Conservation (phyloP, 2,888 invertebrate genomes). For the Lottia scabra region DNA sequence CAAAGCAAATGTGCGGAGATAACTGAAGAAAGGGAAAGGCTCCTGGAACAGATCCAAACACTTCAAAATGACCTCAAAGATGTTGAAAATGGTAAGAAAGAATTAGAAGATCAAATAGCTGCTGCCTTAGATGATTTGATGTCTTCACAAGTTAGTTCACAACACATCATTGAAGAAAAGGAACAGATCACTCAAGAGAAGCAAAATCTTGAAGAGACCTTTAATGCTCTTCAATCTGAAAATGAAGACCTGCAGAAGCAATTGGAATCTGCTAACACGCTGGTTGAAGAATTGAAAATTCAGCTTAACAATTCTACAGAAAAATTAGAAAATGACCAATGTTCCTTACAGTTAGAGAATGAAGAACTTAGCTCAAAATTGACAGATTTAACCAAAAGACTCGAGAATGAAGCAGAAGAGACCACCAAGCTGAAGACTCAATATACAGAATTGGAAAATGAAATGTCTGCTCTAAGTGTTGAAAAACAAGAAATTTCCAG, state of each 20-base stretch:
- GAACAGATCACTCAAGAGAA: neutral
- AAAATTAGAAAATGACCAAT: slow-evolving; percentile 10
- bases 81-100: slow-evolving; percentile 8
- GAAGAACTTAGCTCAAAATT: neutral
- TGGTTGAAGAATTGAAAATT: slow-evolving; percentile 15
- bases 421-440: slow-evolving; percentile 14
- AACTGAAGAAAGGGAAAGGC: slow-evolving; percentile 1
- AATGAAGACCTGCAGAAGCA: slow-evolving; percentile 11
- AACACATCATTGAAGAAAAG: neutral
- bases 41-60: neutral
- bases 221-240: neutral
- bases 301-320: slow-evolving; percentile 17
- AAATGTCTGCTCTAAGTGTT: neutral
- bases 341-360: neutral
- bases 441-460: slow-evolving; percentile 15
- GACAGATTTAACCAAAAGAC: neutral
- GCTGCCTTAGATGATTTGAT: slow-evolving; percentile 2
- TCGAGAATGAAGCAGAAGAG: slow-evolving; percentile 7
- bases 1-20: slow-evolving; percentile 1
- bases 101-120: slow-evolving; percentile 7
- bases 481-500: slow-evolving; percentile 2
- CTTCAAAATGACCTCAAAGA: slow-evolving; percentile 15
- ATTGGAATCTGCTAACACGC: neutral
- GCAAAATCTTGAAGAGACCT: neutral
- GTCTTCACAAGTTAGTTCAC: slow-evolving; percentile 5